phyloP scores from a whole-genome alignment of 2,888 invertebrate species.

The Oxytorus armatus region DNA sequence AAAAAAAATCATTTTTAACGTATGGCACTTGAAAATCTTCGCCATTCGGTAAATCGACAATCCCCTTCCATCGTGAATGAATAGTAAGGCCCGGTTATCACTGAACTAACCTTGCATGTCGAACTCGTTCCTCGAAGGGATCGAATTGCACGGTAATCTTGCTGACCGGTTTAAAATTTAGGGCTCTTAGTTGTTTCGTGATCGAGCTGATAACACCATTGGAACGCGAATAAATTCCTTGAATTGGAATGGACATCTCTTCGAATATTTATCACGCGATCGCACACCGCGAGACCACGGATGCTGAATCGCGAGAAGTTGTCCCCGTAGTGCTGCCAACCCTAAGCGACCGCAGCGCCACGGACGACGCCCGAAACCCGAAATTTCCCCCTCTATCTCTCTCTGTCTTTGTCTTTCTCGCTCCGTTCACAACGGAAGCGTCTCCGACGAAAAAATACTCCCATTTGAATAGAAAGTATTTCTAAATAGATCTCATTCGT shows the following conservation, averaged over 20 bases:
- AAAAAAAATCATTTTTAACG: too few relatives aligned
- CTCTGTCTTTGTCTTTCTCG: background rate
- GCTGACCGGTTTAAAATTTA: constrained; percentile 93
- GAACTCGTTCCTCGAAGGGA: constrained; percentile 91
- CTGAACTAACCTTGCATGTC: constrained; percentile 86
- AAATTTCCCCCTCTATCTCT: background rate
- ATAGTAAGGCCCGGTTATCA: too few relatives aligned
- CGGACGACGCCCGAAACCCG: constrained; percentile 17
- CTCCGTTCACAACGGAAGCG: background rate
- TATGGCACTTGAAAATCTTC: too few relatives aligned
- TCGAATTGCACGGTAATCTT: constrained; percentile 93
- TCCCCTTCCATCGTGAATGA: too few relatives aligned
- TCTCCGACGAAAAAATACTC: background rate
- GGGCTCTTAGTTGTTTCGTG: constrained; percentile 88
- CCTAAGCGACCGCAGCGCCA: constrained; percentile 1
- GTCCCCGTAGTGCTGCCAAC: constrained; percentile 15
- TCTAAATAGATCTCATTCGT: background rate
- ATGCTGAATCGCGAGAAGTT: background rate
- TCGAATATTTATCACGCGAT: constrained; percentile 68
- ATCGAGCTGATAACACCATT: constrained; percentile 91
- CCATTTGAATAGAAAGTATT: too few relatives aligned
- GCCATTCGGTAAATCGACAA: too few relatives aligned
- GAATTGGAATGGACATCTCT: constrained; percentile 91
- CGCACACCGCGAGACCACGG: constrained; percentile 28
- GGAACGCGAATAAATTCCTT: constrained; percentile 89